A percentile compares a stretch with the other conserved stretches of the same genome.
phyloP scores from a whole-genome alignment of 1,140 invertebrate species.

The Leptoteleia sp. region DNA sequence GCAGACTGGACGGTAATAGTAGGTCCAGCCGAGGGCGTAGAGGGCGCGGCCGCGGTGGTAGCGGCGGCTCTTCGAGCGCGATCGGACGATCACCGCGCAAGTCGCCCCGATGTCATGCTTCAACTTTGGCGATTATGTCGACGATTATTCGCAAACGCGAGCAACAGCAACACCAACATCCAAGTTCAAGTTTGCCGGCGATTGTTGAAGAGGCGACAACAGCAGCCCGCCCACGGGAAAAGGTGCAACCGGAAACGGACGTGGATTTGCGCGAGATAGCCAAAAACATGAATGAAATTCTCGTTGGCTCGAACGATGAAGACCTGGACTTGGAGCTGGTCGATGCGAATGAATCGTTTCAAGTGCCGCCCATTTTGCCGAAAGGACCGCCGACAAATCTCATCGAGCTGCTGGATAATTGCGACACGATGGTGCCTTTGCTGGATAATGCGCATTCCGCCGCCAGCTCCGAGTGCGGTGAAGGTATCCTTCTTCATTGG shows the following conservation, averaged over 20 bases:
- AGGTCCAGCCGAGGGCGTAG: no score
- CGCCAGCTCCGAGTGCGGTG: slow-evolving; percentile 79
- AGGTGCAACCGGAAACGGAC: slow-evolving; percentile 67
- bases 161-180: slow-evolving; percentile 70
- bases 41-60: no score
- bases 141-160: slow-evolving; percentile 77
- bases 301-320: slow-evolving; percentile 60
- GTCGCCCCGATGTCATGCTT: no score
- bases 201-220: slow-evolving; percentile 68
- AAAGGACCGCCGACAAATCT: slow-evolving; percentile 76
- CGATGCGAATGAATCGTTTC: slow-evolving; percentile 48
- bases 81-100: no score
- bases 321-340: slow-evolving; percentile 68
- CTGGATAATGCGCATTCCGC: slow-evolving; percentile 76
- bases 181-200: slow-evolving; percentile 45
- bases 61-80: no score
- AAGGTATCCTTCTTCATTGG: slow-evolving; percentile 55
- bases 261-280: slow-evolving; percentile 74
- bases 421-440: slow-evolving; percentile 69
- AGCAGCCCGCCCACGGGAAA: neutral
- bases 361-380: slow-evolving; percentile 52
- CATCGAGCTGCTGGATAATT: slow-evolving; percentile 76
- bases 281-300: slow-evolving; percentile 73
- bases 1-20: no score
- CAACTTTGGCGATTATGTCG: slow-evolving; percentile 89